phyloP scores from a whole-genome alignment of 2,113 vertebrate species.

The Eretmodus cyanostictus region DNA sequence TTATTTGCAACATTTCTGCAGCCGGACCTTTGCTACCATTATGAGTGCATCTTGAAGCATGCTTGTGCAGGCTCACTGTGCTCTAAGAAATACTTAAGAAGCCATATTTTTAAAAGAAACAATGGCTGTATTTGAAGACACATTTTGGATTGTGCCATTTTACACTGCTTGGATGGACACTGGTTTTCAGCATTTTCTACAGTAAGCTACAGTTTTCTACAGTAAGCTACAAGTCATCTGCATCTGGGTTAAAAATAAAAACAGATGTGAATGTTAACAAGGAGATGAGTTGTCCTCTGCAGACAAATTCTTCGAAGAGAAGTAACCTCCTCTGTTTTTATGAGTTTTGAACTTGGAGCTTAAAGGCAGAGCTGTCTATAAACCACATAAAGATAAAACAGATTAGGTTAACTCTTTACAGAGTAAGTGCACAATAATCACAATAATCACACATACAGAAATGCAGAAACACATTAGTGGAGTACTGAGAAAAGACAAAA shows the following conservation, averaged over 20 bases:
- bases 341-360: not conserved
- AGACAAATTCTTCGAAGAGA: constrained; percentile 11
- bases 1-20: not conserved
- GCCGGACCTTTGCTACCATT: not conserved
- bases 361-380: not conserved
- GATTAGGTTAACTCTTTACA: not conserved
- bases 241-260: not conserved
- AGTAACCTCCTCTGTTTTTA: not conserved
- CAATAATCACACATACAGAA: not conserved
- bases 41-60: fast-evolving
- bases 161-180: not conserved
- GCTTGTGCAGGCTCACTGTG: fast-evolving
- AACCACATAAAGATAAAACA: not conserved
- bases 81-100: not conserved
- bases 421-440: not conserved
- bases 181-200: not conserved
- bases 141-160: not conserved
- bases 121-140: not conserved
- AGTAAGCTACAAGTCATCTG: not conserved
- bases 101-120: not conserved
- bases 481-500: not conserved
- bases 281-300: not conserved
- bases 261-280: constrained; percentile 22
- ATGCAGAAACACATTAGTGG: not conserved
- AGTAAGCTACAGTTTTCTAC: not conserved